Conservation (phyloP, 2,888 invertebrate genomes). For the Lepas anatifera region DNA sequence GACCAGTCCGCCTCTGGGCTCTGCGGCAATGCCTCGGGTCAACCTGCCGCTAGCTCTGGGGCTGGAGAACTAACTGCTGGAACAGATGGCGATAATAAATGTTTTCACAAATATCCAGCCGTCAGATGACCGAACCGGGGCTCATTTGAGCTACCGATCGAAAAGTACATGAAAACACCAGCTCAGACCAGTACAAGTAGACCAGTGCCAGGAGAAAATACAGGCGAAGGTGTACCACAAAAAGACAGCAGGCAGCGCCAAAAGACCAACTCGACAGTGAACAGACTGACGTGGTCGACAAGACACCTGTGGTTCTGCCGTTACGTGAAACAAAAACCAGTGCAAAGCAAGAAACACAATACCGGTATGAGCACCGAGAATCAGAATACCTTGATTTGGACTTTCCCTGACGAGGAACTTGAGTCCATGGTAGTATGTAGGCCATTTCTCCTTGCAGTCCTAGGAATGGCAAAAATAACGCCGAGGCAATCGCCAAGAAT, state of each 20-base stretch:
- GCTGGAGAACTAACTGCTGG: too few species aligned
- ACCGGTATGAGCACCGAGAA: background rate
- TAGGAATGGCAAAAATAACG: background rate
- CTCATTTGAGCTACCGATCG: too few species aligned
- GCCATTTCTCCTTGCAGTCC: background rate
- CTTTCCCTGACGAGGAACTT: background rate
- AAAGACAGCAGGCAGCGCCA: background rate
- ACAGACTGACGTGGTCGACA: background rate
- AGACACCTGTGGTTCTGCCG: background rate
- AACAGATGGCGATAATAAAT: too few species aligned
- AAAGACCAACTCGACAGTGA: background rate
- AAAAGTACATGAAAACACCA: too few species aligned
- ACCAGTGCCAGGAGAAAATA: background rate
- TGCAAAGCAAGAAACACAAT: background rate
- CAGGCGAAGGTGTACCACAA: background rate
- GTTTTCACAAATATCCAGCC: too few species aligned
- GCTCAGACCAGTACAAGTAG: background rate
- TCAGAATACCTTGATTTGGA: background rate
- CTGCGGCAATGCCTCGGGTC: too few species aligned
- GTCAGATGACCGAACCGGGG: too few species aligned
- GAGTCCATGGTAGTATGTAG: background rate
- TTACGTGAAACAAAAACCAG: background rate
- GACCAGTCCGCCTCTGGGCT: too few species aligned
- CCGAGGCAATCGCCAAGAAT: background rate
- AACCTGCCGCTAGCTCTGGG: too few species aligned